A percentile compares a stretch with the other conserved stretches of the same genome.
phyloP scores from a whole-genome alignment of 2,113 vertebrate genomes.

The Pionites leucogaster region DNA sequence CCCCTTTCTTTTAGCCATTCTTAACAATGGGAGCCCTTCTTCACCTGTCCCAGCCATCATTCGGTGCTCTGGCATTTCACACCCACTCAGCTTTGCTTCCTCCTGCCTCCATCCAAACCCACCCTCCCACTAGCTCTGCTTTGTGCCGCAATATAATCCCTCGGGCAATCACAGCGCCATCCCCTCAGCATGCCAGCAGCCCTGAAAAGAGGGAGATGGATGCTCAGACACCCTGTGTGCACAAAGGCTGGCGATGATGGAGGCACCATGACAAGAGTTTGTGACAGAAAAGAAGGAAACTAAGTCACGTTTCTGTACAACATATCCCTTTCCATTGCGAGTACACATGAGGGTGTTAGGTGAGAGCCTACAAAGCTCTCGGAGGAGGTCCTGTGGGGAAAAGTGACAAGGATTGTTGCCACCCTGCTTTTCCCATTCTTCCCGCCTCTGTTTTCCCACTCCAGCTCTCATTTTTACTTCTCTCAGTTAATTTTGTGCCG shows the following conservation, averaged over 20 bases:
- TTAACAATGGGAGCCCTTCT: not conserved
- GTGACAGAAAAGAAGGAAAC: not conserved
- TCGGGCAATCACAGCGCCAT: not conserved
- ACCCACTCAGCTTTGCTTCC: not conserved
- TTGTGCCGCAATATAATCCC: not conserved
- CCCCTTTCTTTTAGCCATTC: not conserved
- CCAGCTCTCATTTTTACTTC: not conserved
- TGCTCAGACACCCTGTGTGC: not conserved
- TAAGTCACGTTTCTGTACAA: not conserved
- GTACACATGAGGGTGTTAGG: not conserved
- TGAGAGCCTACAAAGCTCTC: rapidly evolving
- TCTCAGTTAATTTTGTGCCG: not conserved
- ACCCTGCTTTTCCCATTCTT: not conserved
- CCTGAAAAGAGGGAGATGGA: not conserved
- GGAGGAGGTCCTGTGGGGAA: not conserved
- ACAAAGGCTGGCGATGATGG: not conserved
- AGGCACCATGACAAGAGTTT: not conserved
- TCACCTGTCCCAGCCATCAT: not conserved
- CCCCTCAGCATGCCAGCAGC: not conserved
- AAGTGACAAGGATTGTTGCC: not conserved
- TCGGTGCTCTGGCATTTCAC: not conserved
- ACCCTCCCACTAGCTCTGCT: not conserved
- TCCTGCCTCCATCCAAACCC: not conserved
- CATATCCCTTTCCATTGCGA: not conserved
- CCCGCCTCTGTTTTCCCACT: not conserved